Percentiles rank a stretch among this genome's conserved stretches.
Conservation (phyloP, 2,888 invertebrate genomes). For the Andricus quercusramuli region DNA sequence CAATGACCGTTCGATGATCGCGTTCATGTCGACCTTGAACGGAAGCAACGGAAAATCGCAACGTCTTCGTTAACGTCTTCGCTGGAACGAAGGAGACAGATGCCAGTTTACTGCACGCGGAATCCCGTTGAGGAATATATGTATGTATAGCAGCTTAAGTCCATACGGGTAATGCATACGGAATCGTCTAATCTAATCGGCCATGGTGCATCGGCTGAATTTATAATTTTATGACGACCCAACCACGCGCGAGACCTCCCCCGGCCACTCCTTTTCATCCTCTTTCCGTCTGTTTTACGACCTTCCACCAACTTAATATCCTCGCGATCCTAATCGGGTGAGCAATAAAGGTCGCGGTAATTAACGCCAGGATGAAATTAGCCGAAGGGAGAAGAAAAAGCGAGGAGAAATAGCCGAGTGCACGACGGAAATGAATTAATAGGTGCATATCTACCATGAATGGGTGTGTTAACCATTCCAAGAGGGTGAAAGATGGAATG, state of each 20-base stretch:
- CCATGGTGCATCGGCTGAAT: conserved; percentile 61
- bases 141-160: conserved; percentile 33
- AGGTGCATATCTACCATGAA: background rate
- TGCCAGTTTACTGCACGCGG: conserved; percentile 21
- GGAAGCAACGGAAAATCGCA: conserved; percentile 44
- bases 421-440: conserved; percentile 47
- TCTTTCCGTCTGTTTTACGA: conserved; percentile 63
- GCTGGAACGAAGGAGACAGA: conserved; percentile 22
- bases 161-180: conserved; percentile 67
- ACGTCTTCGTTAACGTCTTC: conserved; percentile 49
- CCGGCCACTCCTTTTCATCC: conserved; percentile 47
- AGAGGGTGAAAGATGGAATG: conserved; percentile 10
- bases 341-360: conserved; percentile 72
- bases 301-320: conserved; percentile 61
- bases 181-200: conserved; percentile 71
- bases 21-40: conserved; percentile 19
- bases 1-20: conserved; percentile 44
- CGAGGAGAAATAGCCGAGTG: conserved; percentile 32
- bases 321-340: conserved; percentile 70
- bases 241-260: conserved; percentile 47
- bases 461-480: background rate
- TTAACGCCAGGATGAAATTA: conserved; percentile 70
- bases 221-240: conserved; percentile 71
- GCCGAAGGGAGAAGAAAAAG: conserved; percentile 47
- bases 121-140: conserved; percentile 51